Evolutionary conservation across 2,888 invertebrate genomes (phyloP).

Genomic region (Malthinus seriepunctatus): DNA sequence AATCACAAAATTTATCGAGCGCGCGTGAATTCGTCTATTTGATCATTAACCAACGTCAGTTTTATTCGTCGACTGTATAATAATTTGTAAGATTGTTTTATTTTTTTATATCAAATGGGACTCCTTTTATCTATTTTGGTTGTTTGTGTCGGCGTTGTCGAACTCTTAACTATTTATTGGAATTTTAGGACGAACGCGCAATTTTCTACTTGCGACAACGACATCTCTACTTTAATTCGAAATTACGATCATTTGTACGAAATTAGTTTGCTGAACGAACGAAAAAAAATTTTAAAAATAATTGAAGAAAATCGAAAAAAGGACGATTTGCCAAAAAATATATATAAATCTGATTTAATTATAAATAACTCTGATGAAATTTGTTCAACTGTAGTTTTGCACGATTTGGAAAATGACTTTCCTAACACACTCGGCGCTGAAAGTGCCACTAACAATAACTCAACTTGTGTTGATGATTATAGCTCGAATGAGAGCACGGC

Average conservation of each 20-base stretch:
- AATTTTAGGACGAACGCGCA: constrained; percentile 54
- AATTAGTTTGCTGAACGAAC: constrained; percentile 22
- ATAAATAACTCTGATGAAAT: too few species aligned
- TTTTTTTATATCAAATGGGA: constrained; percentile 61
- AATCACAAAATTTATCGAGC: constrained; percentile 14
- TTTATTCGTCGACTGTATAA: not conserved
- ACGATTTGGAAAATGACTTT: too few species aligned
- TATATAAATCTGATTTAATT: too few species aligned
- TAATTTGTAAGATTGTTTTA: not conserved
- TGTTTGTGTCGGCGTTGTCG: constrained; percentile 74
- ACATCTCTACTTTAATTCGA: constrained; percentile 21
- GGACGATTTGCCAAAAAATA: not conserved
- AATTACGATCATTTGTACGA: constrained; percentile 22
- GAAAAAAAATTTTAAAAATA: constrained; percentile 22
- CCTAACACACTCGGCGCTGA: too few species aligned
- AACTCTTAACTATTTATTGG: constrained; percentile 64
- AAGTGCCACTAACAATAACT: too few species aligned
- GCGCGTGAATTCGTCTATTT: constrained; percentile 16
- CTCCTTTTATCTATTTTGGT: constrained; percentile 74
- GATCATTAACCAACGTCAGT: not conserved
- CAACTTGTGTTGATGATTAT: too few species aligned
- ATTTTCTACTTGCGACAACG: constrained; percentile 21
- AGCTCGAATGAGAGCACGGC: too few species aligned
- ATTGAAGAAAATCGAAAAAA: constrained; percentile 45
- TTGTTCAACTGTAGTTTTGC: too few species aligned